A percentile compares a stretch with the other conserved stretches of the same genome.
Evolutionary conservation across 2,888 invertebrate species (phyloP).

Genomic region (Cephus runcator): DNA sequence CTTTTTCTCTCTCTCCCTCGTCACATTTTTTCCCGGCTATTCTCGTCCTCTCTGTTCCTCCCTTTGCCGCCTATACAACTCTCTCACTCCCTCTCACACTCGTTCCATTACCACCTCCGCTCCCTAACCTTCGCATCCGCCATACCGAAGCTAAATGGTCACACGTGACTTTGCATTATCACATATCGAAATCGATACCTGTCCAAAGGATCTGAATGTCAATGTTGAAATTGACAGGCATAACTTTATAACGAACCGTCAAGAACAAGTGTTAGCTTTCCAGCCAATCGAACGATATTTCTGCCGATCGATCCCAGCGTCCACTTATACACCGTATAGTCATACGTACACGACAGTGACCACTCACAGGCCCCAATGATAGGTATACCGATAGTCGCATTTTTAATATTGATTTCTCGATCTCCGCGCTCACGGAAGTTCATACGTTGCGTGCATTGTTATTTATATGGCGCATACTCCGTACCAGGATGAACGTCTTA

Average conservation of each 20-base stretch:
- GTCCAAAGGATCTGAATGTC: neutral
- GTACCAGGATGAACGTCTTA: too few species aligned
- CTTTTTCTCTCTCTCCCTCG: neutral
- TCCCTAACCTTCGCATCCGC: constrained; percentile 1
- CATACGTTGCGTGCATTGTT: too few species aligned
- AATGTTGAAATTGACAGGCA: neutral
- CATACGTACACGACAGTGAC: neutral
- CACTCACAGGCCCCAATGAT: too few species aligned
- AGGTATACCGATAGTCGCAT: too few species aligned
- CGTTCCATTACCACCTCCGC: neutral
- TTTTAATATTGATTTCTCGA: too few species aligned
- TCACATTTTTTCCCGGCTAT: neutral
- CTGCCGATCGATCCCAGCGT: neutral
- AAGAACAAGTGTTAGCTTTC: neutral
- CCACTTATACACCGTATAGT: neutral
- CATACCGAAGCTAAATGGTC: neutral
- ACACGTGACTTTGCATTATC: neutral
- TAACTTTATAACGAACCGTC: neutral
- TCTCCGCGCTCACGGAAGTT: too few species aligned
- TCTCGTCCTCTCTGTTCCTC: too few species aligned
- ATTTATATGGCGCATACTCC: too few species aligned
- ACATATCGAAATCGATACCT: neutral
- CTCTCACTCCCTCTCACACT: too few species aligned
- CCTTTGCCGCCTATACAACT: too few species aligned
- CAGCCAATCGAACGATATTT: neutral